A percentile compares a stretch with the other conserved stretches of the same genome.
phyloP scores from a whole-genome alignment of 2,113 vertebrate species.

The Zootoca vivipara region DNA sequence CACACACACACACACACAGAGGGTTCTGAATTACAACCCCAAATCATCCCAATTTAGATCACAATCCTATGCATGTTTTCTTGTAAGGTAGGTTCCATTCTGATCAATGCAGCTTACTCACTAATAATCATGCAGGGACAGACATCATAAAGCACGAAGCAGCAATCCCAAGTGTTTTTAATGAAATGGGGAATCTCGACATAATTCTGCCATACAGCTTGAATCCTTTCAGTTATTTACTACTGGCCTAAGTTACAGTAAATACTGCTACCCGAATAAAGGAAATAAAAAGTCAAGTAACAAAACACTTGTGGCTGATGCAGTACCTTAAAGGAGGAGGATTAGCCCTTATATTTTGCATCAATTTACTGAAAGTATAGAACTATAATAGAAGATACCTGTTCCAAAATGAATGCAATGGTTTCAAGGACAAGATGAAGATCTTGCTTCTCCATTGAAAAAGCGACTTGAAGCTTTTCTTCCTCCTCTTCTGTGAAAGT shows the following conservation, averaged over 20 bases:
- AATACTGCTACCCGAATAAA: not conserved
- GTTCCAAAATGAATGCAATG: constrained; percentile 89
- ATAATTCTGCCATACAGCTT: not conserved
- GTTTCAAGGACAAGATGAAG: constrained; percentile 91
- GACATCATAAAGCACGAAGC: too few species aligned
- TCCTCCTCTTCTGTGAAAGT: constrained; percentile 95
- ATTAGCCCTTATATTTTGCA: not conserved
- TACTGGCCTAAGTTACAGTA: not conserved
- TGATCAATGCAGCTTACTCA: not conserved
- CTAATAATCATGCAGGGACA: too few species aligned
- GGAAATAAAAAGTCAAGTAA: not conserved
- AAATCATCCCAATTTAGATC: not conserved
- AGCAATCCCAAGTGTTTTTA: not conserved
- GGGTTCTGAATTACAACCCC: not conserved
- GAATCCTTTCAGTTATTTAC: not conserved
- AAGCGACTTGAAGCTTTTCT: constrained; percentile 89
- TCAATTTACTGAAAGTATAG: not conserved
- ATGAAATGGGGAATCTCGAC: not conserved
- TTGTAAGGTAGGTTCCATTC: not conserved
- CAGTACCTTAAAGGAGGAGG: not conserved
- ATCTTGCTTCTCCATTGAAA: constrained; percentile 88
- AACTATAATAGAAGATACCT: constrained; percentile 76
- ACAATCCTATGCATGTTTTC: not conserved
- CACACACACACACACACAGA: not conserved
- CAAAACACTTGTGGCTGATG: not conserved